Percentiles rank a stretch among this genome's conserved stretches.
Conservation (phyloP, 2,888 invertebrate species). For the Conomelus anceps region DNA sequence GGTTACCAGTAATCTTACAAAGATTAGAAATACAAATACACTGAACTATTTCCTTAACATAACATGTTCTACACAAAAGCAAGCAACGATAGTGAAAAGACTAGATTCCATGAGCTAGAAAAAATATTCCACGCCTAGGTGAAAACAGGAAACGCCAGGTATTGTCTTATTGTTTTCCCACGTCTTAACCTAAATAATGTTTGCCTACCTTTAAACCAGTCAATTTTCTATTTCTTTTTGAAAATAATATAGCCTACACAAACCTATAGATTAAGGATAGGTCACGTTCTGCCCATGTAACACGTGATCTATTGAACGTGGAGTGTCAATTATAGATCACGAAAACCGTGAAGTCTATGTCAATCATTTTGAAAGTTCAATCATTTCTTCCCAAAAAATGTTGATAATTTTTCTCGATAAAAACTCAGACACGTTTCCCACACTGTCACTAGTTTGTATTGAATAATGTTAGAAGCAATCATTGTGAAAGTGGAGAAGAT, state of each 20-base stretch:
- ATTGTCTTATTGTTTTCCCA: background rate
- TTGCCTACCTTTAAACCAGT: background rate
- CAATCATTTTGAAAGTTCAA: background rate
- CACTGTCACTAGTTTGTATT: background rate
- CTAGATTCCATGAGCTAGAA: background rate
- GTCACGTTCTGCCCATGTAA: background rate
- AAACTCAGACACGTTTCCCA: background rate
- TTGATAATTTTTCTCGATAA: background rate
- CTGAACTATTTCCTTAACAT: background rate
- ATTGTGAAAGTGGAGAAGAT: background rate
- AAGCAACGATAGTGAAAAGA: background rate
- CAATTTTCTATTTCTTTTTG: background rate
- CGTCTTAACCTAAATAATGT: background rate
- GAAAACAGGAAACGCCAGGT: background rate
- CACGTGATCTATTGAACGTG: too few relatives aligned
- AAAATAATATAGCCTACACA: too few relatives aligned
- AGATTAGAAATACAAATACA: background rate
- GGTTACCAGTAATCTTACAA: background rate
- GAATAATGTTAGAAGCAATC: background rate
- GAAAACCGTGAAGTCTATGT: background rate
- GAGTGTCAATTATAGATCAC: background rate
- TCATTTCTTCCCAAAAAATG: background rate
- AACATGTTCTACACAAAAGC: background rate
- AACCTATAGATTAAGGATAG: background rate
- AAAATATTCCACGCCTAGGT: background rate